Base-by-base conservation (phyloP, 2,113 vertebrate species). In the Euleptes europaea region DNA sequence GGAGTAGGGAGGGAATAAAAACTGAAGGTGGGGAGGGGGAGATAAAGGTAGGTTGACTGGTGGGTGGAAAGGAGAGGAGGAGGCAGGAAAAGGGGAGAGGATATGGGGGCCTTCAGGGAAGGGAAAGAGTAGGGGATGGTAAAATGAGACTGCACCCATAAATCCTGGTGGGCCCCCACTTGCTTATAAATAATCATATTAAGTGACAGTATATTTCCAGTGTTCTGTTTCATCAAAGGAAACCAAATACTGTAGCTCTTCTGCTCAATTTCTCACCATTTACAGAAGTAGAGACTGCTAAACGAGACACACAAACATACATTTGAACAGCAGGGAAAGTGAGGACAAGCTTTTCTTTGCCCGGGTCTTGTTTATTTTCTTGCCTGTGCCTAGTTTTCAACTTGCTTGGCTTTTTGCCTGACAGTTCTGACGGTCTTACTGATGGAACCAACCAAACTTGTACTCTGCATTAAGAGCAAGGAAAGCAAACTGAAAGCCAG, bases 321-420 rank as follows among this genome's bases (percentile, higher is more conserved):
- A 73, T n/a, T 42, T 78, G 83, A 91, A 84, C 47, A 66, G 88
- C 70, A 85, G 77, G 79, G 44, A 35, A 85, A 84, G 79, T 78
- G 79, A 86, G 85, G 83, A 73, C 23, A n/a, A 78, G 79, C 51
- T 88, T 73, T 91, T 86, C 5, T 54, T 38, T 88, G 51, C 40
- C 21, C 47, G 65, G 69, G 77, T 80, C 77, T 63, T 85, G 84
- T 73, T 85, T 85, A 80, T 92, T 92, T 92, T 35, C 70, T 0
- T 77, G 69, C 33, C 78, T 92, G 90, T 90, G 85, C 87, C 83
- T 92, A 77, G 77, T 81, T 89, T 81, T 80, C 88, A 74, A 84
- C 80, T 57, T 47, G 83, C 86, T 70, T 82, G 84, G 19, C 35
- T 87, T 78, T 65, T 63, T 72, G 1, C 49, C 65, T 87, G 71